Percentiles rank a stretch among this genome's conserved stretches.
Evolutionary conservation across 2,113 vertebrate genomes (phyloP).

Genomic region (Phalacrocorax aristotelis): DNA sequence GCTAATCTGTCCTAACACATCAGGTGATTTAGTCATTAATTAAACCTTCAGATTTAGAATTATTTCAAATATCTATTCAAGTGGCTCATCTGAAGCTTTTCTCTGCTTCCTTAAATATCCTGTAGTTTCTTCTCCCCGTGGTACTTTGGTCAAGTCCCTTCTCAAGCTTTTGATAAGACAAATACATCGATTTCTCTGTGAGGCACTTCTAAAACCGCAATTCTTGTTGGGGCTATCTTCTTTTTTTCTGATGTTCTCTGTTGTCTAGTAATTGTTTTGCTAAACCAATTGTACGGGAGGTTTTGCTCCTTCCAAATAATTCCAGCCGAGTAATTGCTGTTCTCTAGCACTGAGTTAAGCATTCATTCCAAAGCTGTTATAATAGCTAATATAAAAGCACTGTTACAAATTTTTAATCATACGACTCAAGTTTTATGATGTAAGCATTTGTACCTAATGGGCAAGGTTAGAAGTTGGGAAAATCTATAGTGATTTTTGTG

Average conservation of each 20-base stretch:
- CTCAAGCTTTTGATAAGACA: background rate
- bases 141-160: background rate
- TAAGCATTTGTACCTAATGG: background rate
- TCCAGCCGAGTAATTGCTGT: background rate
- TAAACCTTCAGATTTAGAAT: background rate
- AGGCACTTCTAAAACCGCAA: background rate
- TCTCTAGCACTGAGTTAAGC: background rate
- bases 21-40: background rate
- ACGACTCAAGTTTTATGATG: background rate
- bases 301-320: background rate
- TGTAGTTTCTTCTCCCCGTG: background rate
- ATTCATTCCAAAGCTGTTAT: background rate
- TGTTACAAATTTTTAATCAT: background rate
- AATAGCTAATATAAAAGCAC: background rate
- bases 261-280: background rate
- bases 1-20: background rate
- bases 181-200: background rate
- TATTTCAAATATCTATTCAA: background rate
- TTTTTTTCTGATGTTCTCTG: background rate
- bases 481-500: background rate
- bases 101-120: background rate
- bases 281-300: background rate
- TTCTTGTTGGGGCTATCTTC: background rate
- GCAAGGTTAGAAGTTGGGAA: background rate
- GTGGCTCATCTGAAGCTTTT: background rate